Evolutionary conservation across 2,113 vertebrate genomes (phyloP).

Genomic region (Peromyscus polionotus): DNA sequence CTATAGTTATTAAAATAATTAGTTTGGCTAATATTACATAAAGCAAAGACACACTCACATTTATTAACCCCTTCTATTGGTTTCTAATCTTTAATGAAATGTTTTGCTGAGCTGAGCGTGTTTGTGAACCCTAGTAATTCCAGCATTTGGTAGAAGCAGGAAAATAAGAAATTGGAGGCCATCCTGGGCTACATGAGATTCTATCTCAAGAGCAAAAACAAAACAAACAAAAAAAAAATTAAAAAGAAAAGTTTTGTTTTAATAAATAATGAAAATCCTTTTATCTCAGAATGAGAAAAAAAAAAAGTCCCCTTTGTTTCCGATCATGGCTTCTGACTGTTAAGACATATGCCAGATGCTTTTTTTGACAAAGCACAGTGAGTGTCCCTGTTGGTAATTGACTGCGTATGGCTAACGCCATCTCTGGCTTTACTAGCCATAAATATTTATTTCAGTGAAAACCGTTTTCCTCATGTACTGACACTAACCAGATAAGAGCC

Average conservation of each 20-base stretch:
- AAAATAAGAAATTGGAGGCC: neutral
- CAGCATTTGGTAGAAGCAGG: neutral
- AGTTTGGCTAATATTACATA: conserved; percentile 44
- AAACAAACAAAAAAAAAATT: neutral
- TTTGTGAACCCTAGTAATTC: neutral
- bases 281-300: conserved; percentile 60
- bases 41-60: conserved; percentile 6
- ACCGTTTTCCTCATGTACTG: neutral
- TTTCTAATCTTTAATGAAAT: conserved; percentile 52
- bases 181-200: neutral
- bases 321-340: conserved; percentile 52
- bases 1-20: conserved; percentile 64
- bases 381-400: conserved; percentile 64
- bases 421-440: conserved; percentile 60
- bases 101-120: neutral
- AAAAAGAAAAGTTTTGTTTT: conserved; percentile 33
- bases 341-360: conserved; percentile 68
- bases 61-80: conserved; percentile 4
- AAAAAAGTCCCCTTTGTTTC: conserved; percentile 27
- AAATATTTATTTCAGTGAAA: conserved; percentile 70
- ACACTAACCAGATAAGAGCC: conserved; percentile 65
- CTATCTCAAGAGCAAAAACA: neutral
- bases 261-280: conserved; percentile 23
- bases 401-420: conserved; percentile 50
- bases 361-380: conserved; percentile 72